Evolutionary conservation across 2,888 invertebrate species (phyloP), one percentile per base, ranked within the genome.

Genomic region (Acanthosoma haemorrhoidale): DNA sequence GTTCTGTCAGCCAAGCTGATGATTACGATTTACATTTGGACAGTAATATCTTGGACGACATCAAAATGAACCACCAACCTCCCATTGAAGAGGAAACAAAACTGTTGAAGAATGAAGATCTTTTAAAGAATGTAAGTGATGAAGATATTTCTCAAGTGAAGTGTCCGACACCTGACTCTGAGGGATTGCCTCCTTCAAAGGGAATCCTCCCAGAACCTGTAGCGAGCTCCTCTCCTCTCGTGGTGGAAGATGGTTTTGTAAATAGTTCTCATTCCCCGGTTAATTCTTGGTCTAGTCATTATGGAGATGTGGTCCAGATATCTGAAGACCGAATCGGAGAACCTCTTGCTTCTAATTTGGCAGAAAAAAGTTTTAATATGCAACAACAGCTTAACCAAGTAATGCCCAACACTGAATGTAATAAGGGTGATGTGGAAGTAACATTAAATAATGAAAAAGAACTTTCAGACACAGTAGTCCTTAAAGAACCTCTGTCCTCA

Each of bases 1-100:
- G 88, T 76, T 88, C 86, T 32, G 86, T 86, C 21, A 86, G 85
- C 76, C 90, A 90, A 76, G 87, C 88, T 60, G 90, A 90, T 78
- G 89, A 90, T 68, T 76, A 75, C 69, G 76, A 77, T 66, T 70
- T 74, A 29, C 76, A 76, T 67, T 69, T 76, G 39, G 76, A 76
- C 61, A 71, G 74, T 57, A 71, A 70, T 66, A 34, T 70, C 34
- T 68, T 32, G 64, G 73, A 73, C 67, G 51, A 69, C 39, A 73
- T 74, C 5, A 66, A 70, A 32, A 71, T 73, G 43, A 58, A 71
- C 68, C 75, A 74, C 51, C 75, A 75, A 41, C 74, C 75, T 18
- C 71, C 74, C 4, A 75, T 75, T 38, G 68, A 68, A 36, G 75
- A 75, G 70, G 75, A 75, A 41, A 57, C 67, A 6, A 67, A 51